These are phyloP conservation scores for Zaprionus davidi DNA, from an alignment of 1,140 invertebrate genomes.

Conservation along the genomic window DNA sequence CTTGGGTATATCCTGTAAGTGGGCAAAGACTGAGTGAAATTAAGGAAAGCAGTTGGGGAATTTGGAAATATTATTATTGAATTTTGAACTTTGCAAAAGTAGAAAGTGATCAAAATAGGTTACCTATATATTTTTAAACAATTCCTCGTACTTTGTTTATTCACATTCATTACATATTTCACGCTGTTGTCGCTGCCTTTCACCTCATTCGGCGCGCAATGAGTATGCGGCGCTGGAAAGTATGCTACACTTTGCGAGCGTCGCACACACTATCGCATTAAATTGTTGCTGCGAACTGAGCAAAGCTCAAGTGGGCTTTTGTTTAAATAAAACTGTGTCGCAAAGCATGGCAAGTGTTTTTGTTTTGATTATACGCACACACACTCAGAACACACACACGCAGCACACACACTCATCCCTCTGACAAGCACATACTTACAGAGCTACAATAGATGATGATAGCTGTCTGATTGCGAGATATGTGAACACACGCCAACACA, in stretches of 20 bases:
- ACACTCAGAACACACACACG: slow-evolving; percentile 24
- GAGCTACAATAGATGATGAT: slow-evolving; percentile 48
- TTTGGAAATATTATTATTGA: no score
- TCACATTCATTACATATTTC: not conserved
- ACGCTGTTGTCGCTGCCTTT: not conserved
- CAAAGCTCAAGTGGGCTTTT: slow-evolving; percentile 76
- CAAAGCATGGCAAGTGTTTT: slow-evolving; percentile 63
- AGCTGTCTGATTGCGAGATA: slow-evolving; percentile 52
- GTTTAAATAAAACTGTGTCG: slow-evolving; percentile 78
- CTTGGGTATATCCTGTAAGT: not conserved
- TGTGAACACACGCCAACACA: slow-evolving; percentile 14
- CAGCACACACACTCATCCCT: slow-evolving; percentile 4
- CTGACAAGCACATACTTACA: slow-evolving; percentile 11
- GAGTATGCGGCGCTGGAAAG: slow-evolving; percentile 8
- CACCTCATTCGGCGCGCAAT: not conserved
- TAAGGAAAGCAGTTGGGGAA: no score
- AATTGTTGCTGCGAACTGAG: slow-evolving; percentile 66
- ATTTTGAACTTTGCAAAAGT: no score
- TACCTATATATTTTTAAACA: no score
- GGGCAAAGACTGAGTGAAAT: not conserved
- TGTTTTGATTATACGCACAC: slow-evolving; percentile 72
- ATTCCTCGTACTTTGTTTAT: not conserved
- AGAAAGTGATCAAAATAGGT: no score
- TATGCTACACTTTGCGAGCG: slow-evolving; percentile 26
- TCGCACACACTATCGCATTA: slow-evolving; percentile 45